Evolutionary conservation across 2,113 vertebrate genomes (phyloP).

Genomic region (Camarhynchus parvulus): DNA sequence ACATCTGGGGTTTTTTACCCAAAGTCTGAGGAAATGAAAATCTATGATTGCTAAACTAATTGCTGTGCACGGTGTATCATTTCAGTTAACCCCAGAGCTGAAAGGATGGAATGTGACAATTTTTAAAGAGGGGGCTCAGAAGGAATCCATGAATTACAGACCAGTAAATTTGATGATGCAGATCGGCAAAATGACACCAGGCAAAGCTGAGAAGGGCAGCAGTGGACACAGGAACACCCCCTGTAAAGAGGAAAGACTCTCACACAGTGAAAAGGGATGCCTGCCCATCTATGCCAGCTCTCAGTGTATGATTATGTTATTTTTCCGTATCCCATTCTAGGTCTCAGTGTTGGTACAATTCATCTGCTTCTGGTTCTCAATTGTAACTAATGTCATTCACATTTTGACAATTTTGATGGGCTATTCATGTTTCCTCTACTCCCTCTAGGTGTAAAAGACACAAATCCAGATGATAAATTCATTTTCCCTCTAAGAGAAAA

Average conservation of each 20-base stretch:
- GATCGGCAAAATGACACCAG: neutral
- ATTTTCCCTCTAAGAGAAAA: neutral
- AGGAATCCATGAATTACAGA: neutral
- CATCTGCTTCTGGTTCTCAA: neutral
- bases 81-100: neutral
- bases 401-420: neutral
- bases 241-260: neutral
- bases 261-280: neutral
- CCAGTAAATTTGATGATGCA: neutral
- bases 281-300: neutral
- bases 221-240: neutral
- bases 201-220: neutral
- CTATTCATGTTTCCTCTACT: neutral
- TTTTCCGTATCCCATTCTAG: neutral
- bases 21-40: neutral
- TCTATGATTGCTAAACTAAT: neutral
- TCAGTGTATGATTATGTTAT: neutral
- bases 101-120: neutral
- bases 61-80: neutral
- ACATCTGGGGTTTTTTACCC: neutral
- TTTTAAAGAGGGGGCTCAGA: neutral
- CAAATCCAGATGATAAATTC: neutral
- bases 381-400: neutral
- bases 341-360: neutral
- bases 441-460: neutral